A percentile compares a stretch with the other conserved stretches of the same genome.
Evolutionary conservation across 2,113 vertebrate genomes (phyloP).

Genomic region (Solenodon paradoxus): DNA sequence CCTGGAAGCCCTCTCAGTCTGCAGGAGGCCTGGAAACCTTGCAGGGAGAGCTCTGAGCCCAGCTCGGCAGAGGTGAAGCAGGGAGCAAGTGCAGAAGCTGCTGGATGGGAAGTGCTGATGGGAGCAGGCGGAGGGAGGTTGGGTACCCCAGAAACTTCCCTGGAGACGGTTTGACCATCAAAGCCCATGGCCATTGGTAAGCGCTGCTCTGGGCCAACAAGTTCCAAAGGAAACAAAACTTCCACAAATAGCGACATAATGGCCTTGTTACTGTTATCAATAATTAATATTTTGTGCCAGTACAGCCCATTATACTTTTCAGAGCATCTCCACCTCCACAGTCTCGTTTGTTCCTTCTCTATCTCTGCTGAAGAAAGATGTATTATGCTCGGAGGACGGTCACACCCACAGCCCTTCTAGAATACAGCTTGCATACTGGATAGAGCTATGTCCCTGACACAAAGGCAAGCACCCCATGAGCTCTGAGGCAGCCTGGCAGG

Average conservation of each 20-base stretch:
- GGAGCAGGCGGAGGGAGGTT: not conserved
- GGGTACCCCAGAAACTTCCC: not conserved
- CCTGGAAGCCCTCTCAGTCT: not conserved
- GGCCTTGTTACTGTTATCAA: slow-evolving; percentile 44
- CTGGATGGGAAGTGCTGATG: not conserved
- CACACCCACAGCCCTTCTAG: not conserved
- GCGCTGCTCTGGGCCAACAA: not conserved
- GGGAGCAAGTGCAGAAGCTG: not conserved
- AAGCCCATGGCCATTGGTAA: not conserved
- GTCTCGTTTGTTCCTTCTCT: not conserved
- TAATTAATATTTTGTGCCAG: slow-evolving; percentile 42
- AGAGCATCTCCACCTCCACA: slow-evolving; percentile 1
- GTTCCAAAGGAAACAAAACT: slow-evolving; percentile 26
- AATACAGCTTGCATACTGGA: not conserved
- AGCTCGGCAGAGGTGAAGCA: not conserved
- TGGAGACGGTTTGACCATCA: not conserved
- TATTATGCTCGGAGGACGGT: not conserved
- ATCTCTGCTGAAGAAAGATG: not conserved
- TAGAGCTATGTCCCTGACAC: not conserved
- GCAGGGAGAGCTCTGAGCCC: not conserved
- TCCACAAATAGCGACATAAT: not conserved
- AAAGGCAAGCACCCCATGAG: not conserved
- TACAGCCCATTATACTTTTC: not conserved
- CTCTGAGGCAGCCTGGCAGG: not conserved
- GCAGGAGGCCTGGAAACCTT: not conserved